A percentile compares a stretch with the other conserved stretches of the same genome.
Conservation (phyloP, 2,888 invertebrate species). For the Agelastica alni region DNA sequence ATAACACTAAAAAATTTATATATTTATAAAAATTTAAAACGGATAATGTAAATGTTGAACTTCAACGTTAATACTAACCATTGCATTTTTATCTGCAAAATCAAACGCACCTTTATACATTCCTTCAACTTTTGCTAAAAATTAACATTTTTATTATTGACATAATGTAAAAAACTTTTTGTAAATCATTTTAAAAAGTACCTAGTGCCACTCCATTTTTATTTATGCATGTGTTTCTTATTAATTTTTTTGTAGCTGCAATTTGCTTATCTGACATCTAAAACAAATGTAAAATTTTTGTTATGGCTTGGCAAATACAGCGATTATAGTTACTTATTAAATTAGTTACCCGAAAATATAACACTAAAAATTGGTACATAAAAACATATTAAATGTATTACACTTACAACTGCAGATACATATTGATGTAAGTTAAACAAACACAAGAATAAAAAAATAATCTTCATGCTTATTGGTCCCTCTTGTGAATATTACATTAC, state of each 20-base stretch:
- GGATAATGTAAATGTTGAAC: neutral
- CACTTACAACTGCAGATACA: constrained; percentile 15
- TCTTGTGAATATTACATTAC: neutral
- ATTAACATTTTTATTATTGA: constrained; percentile 4
- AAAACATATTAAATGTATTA: too few relatives aligned
- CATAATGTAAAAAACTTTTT: too few relatives aligned
- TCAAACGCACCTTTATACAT: constrained; percentile 39
- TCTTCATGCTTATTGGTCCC: constrained; percentile 12
- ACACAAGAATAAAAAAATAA: constrained; percentile 16
- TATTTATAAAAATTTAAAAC: neutral
- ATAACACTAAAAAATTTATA: constrained; percentile 56
- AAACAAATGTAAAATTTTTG: constrained; percentile 17
- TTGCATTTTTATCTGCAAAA: constrained; percentile 23
- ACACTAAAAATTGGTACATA: too few relatives aligned
- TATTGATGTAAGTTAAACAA: constrained; percentile 3
- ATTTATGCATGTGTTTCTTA: constrained; percentile 68
- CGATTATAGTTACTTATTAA: too few relatives aligned
- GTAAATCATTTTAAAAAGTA: too few relatives aligned
- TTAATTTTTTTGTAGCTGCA: constrained; percentile 63
- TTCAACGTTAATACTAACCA: too few relatives aligned
- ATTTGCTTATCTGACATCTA: constrained; percentile 62
- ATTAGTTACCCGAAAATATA: too few relatives aligned
- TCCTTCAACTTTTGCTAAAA: constrained; percentile 37
- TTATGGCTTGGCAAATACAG: neutral
- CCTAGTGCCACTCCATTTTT: constrained; percentile 65